Conservation (phyloP, 2,797 vertebrate species). For the Balearica regulorum region DNA sequence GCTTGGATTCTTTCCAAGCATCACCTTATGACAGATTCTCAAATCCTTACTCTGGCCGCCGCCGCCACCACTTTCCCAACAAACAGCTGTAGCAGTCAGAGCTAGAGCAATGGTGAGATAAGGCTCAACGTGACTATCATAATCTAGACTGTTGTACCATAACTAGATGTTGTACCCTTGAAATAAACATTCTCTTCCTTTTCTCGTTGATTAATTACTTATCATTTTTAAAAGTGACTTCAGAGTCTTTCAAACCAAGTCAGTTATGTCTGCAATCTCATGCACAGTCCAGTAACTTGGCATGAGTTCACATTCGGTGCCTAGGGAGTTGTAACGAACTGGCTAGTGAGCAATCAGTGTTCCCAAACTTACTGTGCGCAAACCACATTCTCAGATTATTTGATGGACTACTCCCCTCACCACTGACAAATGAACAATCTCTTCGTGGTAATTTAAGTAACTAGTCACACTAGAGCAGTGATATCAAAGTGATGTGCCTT, state of each 20-base stretch:
- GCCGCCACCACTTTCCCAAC: not conserved
- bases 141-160: not conserved
- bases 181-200: not conserved
- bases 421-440: not conserved
- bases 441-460: not conserved
- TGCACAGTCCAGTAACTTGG: not conserved
- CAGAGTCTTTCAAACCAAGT: not conserved
- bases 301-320: not conserved
- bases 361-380: not conserved
- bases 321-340: not conserved
- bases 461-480: not conserved
- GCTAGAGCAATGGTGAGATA: not conserved
- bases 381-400: not conserved
- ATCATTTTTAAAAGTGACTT: not conserved
- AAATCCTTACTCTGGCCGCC: not conserved
- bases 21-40: not conserved
- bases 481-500: not conserved
- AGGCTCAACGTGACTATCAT: not conserved
- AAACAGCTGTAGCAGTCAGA: not conserved
- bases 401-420: not conserved
- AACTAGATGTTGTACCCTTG: not conserved
- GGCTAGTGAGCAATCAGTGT: not conserved
- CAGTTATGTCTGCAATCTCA: not conserved
- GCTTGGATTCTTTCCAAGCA: not conserved
- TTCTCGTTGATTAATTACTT: not conserved